Percentiles rank a stretch among this genome's conserved stretches.
Evolutionary conservation across 2,797 vertebrate species (phyloP).

Genomic region (Mustela erminea): DNA sequence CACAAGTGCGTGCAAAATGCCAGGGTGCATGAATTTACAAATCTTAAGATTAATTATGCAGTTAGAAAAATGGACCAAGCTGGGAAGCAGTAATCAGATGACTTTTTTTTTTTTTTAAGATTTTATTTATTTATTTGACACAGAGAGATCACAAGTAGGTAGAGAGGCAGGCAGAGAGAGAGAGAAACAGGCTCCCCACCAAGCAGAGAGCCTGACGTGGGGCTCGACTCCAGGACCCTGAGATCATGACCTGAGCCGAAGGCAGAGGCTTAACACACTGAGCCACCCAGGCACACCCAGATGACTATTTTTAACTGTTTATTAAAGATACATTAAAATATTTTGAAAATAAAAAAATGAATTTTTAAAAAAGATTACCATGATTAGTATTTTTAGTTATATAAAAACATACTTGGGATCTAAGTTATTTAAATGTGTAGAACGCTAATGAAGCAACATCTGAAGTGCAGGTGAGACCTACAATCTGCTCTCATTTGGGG

Average conservation of each 20-base stretch:
- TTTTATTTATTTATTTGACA: no score
- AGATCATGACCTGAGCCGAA: no score
- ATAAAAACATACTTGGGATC: background rate
- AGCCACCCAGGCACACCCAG: background rate
- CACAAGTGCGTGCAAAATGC: background rate
- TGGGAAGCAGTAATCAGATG: background rate
- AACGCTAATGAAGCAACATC: constrained; percentile 48
- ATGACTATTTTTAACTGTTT: background rate
- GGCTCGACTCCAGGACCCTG: no score
- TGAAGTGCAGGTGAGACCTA: constrained; percentile 73
- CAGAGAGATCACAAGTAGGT: no score
- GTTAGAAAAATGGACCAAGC: background rate
- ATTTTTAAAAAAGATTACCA: background rate
- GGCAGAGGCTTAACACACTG: no score
- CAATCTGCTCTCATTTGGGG: constrained; percentile 70
- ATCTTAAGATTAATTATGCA: background rate
- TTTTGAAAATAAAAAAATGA: background rate
- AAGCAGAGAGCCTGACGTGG: no score
- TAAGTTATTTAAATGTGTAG: constrained; percentile 51
- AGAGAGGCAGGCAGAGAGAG: no score
- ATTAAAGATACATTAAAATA: background rate
- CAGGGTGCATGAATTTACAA: background rate
- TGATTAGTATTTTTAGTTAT: background rate
- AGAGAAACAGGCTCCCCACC: no score
- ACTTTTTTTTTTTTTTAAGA: background rate